Evolutionary conservation across 2,888 invertebrate genomes (phyloP).

Genomic region (Oscheius sp.): DNA sequence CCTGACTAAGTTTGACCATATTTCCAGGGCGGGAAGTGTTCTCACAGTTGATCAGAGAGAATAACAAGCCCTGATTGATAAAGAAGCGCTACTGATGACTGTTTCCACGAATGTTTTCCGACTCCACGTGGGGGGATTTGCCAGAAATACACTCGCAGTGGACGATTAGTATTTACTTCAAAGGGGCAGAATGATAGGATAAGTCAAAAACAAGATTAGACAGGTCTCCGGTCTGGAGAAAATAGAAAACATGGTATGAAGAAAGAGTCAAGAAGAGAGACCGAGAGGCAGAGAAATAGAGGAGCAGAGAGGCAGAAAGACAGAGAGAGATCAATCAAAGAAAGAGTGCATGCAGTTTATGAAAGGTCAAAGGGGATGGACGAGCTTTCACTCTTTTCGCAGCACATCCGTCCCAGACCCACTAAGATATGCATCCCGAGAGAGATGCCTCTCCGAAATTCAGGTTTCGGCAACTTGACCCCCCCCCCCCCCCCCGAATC

Average conservation of each 20-base stretch:
- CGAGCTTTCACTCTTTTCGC: not conserved
- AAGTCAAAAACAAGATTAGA: not conserved
- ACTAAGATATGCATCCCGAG: constrained; percentile 1
- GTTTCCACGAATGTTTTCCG: not conserved
- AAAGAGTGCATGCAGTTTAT: not conserved
- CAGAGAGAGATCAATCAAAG: not conserved
- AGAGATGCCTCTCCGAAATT: constrained; percentile 4
- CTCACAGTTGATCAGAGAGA: no score
- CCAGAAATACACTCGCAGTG: not conserved
- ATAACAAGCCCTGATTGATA: no score
- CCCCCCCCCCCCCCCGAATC: no score
- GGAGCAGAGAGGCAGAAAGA: not conserved
- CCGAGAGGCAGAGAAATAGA: constrained; percentile 18
- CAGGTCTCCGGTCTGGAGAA: constrained; percentile 4
- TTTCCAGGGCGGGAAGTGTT: no score
- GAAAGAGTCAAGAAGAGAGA: constrained; percentile 7
- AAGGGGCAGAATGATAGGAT: not conserved
- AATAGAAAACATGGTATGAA: not conserved
- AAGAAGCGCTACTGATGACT: not conserved
- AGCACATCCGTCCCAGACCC: not conserved
- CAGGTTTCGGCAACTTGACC: not conserved
- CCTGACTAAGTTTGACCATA: no score
- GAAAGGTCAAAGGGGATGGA: not conserved
- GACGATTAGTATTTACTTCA: constrained; percentile 10
- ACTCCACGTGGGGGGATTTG: not conserved